These are phyloP conservation scores for Pyrocoelia pectoralis DNA, from an alignment of 2,888 invertebrate genomes.

Conservation along the genomic window DNA sequence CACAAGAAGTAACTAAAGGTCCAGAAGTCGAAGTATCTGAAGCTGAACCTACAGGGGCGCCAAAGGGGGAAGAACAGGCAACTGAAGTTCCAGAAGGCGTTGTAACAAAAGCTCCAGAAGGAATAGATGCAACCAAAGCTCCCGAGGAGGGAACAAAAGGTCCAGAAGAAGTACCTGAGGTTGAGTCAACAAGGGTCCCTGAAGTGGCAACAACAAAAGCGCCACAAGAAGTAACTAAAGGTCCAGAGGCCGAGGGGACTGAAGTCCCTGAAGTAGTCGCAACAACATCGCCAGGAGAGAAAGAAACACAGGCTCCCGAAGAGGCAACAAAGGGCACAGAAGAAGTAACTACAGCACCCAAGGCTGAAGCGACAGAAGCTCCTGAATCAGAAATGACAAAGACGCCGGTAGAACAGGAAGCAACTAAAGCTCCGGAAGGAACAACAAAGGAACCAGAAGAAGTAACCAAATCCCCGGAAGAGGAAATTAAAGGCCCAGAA, in stretches of 20 bases:
- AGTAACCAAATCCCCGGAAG: no score
- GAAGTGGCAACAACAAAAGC: no score
- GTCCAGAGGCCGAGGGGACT: not conserved
- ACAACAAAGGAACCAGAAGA: no score
- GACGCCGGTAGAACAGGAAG: not conserved
- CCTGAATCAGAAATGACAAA: not conserved
- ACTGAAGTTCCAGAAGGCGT: not conserved
- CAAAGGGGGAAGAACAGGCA: not conserved
- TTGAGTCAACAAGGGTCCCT: no score
- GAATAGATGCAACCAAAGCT: conserved; percentile 6
- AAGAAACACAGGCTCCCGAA: no score
- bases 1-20: not conserved
- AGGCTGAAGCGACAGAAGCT: no score
- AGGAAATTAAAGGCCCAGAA: no score
- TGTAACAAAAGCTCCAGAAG: not conserved
- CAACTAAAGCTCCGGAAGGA: not conserved
- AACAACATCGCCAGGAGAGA: not conserved
- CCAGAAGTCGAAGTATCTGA: not conserved
- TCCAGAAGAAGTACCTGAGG: not conserved
- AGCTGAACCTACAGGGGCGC: not conserved
- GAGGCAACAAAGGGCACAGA: not conserved
- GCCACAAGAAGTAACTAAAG: not conserved
- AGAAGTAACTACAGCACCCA: not conserved
- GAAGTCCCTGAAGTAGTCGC: not conserved
- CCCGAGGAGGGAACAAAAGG: not conserved